Base-by-base conservation (phyloP, 2,113 vertebrate species). In the Spea bombifrons region DNA sequence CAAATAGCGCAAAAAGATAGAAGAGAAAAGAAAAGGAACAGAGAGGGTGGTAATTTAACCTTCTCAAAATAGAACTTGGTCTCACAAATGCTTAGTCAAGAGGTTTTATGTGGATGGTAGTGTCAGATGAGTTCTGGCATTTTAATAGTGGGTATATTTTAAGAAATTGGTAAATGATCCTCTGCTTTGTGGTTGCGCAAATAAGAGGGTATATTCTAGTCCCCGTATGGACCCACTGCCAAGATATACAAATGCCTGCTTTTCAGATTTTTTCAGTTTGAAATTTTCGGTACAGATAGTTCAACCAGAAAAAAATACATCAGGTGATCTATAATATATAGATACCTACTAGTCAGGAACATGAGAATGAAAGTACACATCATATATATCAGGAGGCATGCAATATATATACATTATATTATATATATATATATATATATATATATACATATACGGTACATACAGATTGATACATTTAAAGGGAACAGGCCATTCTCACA, bases 201-300 rank as follows among this genome's bases (percentile, higher is more conserved):
- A 80, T 80, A 67, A 80, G 78, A 47, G 65, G 78, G 71, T 80
- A 45, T 80, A 80, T 80, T 80, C 78, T 80, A 49, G 48, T 71
- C 78, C 49, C 71, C 61, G 50, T 13, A 64, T 6, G 52, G 44
- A 43, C 9, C 52, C 5, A 3, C 30, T 43, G 78, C 78, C 78
- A 80, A 61, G 16, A 67, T n/a, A 68, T 67, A 67, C 55, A 80
- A 16, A n/a, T 69, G 3, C 49, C 9, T 17, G 16, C 13, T 53
- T 57, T 63, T 74, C 8, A 48, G 15, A 48, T 49, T 59, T 73
- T 67, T 67, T 53, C 47, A 71, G 64, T 73, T 78, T 65, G n/a
- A n/a, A n/a, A n/a, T n/a, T n/a, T n/a, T n/a, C n/a, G n/a, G n/a
- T n/a, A n/a, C n/a, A n/a, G n/a, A n/a, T n/a, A n/a, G n/a, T n/a